Percentiles rank a stretch among this genome's conserved stretches.
Conservation (phyloP, 2,113 vertebrate genomes). For the Cyprinodon variegatus region DNA sequence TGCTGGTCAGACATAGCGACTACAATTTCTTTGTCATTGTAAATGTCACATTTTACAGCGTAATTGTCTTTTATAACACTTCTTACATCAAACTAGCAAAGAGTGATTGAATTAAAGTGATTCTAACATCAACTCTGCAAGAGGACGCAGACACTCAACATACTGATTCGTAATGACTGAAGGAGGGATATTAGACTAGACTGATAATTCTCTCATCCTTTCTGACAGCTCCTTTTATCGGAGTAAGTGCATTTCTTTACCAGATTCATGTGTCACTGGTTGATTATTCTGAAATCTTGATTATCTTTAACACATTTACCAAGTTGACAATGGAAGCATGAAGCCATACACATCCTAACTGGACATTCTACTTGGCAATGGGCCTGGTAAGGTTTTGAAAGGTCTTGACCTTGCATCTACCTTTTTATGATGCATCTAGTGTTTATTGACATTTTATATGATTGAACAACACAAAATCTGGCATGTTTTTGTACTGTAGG, state of each 20-base stretch:
- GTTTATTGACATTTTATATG: not conserved
- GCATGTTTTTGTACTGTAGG: no score
- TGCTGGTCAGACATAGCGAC: not conserved
- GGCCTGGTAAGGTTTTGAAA: not conserved
- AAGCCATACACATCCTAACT: conserved; percentile 15
- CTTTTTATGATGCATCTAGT: not conserved
- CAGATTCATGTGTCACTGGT: conserved; percentile 25
- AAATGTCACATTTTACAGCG: conserved; percentile 48
- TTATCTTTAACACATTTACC: conserved; percentile 51
- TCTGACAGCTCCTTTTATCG: conserved; percentile 49
- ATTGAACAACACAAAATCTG: not conserved
- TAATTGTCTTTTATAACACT: conserved; percentile 35
- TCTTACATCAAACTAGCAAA: conserved; percentile 20
- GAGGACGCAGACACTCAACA: conserved; percentile 32
- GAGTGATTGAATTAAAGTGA: conserved; percentile 43
- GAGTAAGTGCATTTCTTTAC: conserved; percentile 24
- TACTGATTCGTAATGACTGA: conserved; percentile 38
- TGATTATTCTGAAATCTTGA: conserved; percentile 42
- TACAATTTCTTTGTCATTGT: conserved; percentile 28
- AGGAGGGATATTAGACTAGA: conserved; percentile 46
- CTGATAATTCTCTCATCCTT: conserved; percentile 47
- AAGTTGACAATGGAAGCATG: conserved; percentile 19
- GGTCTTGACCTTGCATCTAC: not conserved
- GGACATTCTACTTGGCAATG: not conserved
- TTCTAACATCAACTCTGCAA: conserved; percentile 35